phyloP scores from a whole-genome alignment of 1,140 invertebrate genomes.

The Dufourea novaeangliae region DNA sequence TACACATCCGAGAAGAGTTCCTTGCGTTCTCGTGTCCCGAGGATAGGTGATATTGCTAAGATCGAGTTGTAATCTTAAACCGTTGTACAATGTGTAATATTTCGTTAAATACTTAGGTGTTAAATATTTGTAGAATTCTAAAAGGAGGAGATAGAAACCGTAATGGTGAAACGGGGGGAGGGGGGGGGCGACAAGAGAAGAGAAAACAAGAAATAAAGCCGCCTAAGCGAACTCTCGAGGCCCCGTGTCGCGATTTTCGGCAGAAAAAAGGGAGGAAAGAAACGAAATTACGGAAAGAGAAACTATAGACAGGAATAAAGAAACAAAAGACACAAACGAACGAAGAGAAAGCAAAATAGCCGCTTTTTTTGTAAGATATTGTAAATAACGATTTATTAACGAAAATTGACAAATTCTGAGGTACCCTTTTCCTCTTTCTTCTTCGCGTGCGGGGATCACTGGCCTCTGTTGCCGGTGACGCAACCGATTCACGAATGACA shows the following conservation, averaged over 20 bases:
- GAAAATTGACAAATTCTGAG: slow-evolving; percentile 79
- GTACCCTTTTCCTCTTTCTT: slow-evolving; percentile 68
- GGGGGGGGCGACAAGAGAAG: background rate
- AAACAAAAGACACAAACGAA: slow-evolving; percentile 57
- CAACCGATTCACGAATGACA: slow-evolving; percentile 21
- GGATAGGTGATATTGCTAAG: slow-evolving; percentile 21
- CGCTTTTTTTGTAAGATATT: slow-evolving; percentile 81
- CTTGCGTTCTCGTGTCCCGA: slow-evolving; percentile 26
- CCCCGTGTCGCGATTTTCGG: slow-evolving; percentile 75
- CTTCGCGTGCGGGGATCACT: slow-evolving; percentile 66
- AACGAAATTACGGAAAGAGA: slow-evolving; percentile 62
- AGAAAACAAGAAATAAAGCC: slow-evolving; percentile 37
- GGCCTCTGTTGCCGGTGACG: slow-evolving; percentile 34
- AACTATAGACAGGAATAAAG: slow-evolving; percentile 63
- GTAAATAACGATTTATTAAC: slow-evolving; percentile 81
- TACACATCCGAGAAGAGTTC: slow-evolving; percentile 17
- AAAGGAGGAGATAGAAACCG: slow-evolving; percentile 11
- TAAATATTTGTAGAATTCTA: slow-evolving; percentile 69
- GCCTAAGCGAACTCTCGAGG: slow-evolving; percentile 70
- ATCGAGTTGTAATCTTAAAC: slow-evolving; percentile 66
- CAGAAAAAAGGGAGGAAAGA: slow-evolving; percentile 61
- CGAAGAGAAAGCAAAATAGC: slow-evolving; percentile 75
- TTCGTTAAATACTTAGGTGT: slow-evolving; percentile 76
- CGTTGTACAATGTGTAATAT: slow-evolving; percentile 71
- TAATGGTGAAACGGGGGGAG: background rate